Percentiles rank a stretch among this genome's conserved stretches.
These are phyloP conservation scores for Leptopterna dolabrata DNA, from an alignment of 2,888 invertebrate species.

Conservation along the genomic window DNA sequence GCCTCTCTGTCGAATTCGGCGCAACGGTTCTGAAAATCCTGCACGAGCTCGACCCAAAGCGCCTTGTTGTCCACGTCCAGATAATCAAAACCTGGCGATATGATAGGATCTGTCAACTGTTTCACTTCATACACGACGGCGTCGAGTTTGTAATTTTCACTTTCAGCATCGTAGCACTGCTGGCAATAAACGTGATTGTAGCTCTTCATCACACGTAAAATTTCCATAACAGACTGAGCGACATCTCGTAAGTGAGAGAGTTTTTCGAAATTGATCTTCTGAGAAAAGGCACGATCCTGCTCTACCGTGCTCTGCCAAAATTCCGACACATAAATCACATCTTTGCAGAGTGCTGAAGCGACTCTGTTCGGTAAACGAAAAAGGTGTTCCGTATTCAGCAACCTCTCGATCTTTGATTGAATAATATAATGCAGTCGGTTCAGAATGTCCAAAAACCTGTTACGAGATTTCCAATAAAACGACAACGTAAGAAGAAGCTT, in stretches of 20 bases:
- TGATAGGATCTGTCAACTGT: constrained; percentile 11
- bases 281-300: constrained; percentile 36
- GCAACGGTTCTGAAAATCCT: constrained; percentile 31
- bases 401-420: constrained; percentile 9
- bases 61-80: constrained; percentile 28
- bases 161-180: constrained; percentile 39
- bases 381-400: constrained; percentile 4
- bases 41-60: background rate
- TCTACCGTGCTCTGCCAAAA: constrained; percentile 40
- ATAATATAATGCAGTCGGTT: constrained; percentile 31
- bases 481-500: constrained; percentile 23
- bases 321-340: constrained; percentile 6
- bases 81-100: constrained; percentile 20
- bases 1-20: constrained; percentile 26
- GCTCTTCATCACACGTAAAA: constrained; percentile 22
- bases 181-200: constrained; percentile 36
- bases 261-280: constrained; percentile 38
- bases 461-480: constrained; percentile 19
- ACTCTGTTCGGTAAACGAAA: constrained; percentile 20
- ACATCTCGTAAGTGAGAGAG: constrained; percentile 10
- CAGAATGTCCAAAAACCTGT: constrained; percentile 35
- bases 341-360: constrained; percentile 8
- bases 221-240: background rate
- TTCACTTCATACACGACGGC: constrained; percentile 37
- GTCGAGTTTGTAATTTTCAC: constrained; percentile 40